A percentile compares a stretch with the other conserved stretches of the same genome.
Conservation (phyloP, 2,888 invertebrate species). For the Seira ritae region DNA sequence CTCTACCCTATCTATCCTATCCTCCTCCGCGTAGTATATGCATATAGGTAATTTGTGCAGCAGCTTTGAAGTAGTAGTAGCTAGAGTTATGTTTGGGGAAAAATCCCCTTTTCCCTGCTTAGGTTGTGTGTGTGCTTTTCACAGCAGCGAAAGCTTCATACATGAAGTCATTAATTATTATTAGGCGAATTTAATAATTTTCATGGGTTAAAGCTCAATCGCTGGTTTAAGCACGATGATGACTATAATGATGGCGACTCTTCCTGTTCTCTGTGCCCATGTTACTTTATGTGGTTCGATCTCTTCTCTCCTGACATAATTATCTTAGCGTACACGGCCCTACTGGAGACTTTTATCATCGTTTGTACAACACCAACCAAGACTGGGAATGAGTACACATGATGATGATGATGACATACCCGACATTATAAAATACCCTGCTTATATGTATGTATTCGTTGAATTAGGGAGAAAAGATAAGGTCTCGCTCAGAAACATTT, state of each 20-base stretch:
- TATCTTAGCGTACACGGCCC: conserved; percentile 31
- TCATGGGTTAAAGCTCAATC: conserved; percentile 54
- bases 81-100: background rate
- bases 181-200: conserved; percentile 66
- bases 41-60: conserved; percentile 13
- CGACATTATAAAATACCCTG: background rate
- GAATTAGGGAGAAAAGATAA: conserved; percentile 31
- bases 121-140: background rate
- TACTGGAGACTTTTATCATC: conserved; percentile 26
- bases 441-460: too few relatives aligned
- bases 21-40: background rate
- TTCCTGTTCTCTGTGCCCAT: conserved; percentile 34
- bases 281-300: conserved; percentile 26
- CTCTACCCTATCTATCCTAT: background rate
- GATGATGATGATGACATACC: too few relatives aligned
- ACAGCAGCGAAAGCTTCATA: conserved; percentile 28
- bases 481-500: conserved; percentile 20
- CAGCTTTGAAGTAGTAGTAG: background rate
- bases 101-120: background rate
- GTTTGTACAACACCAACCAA: background rate
- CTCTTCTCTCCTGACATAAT: conserved; percentile 36
- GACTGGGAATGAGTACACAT: background rate
- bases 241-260: conserved; percentile 40
- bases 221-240: conserved; percentile 44
- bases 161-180: conserved; percentile 67